Base-by-base conservation (phyloP, 1,140 invertebrate genomes). In the Tetraneura akinire region DNA sequence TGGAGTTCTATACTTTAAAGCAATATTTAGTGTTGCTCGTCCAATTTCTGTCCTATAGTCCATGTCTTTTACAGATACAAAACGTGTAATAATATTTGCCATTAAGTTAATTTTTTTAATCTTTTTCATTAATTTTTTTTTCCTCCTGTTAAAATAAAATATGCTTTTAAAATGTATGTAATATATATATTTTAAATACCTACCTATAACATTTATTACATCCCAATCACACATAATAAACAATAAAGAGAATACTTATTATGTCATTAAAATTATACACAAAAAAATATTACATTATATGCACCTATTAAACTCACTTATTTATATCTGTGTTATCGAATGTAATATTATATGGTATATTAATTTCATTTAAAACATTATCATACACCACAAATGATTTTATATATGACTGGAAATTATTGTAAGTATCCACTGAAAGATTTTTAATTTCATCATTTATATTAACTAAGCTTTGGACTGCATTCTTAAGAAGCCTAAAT, bases 401-500 rank as follows among this genome's bases (percentile, higher is more conserved):
- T 45, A 78, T 47, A 1, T 78, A 78, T 45, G 55, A 60, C 23
- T 21, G 9, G 62, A 62, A 78, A 6, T 21, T 60, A 26, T 13
- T 4, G 14, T 78, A 78, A 78, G 29, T 5, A 57, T 78, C 37
- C 3, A 18, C 1, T 11, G 55, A 45, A 47, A 60, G 8, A 62
- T 60, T 47, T 62, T 26, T 55, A 29, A 78, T 78, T 47, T 49
- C 42, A 18, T 62, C 23, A 60, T 57, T 78, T 18, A 37, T 78
- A 21, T 62, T 55, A 13, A 78, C 26, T 45, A 78, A 26, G 23
- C n/a, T 23, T 18, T 21, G 74, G 11, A 78, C 16, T 0, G 62
- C 45, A 60, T 78, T 55, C 45, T 78, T 78, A 26, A 78, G 55
- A 62, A 78, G 29, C 47, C 74, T 78, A n/a, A n/a, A n/a, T n/a